Base-by-base conservation (phyloP, 2,113 vertebrate genomes). In the Aythya baeri region DNA sequence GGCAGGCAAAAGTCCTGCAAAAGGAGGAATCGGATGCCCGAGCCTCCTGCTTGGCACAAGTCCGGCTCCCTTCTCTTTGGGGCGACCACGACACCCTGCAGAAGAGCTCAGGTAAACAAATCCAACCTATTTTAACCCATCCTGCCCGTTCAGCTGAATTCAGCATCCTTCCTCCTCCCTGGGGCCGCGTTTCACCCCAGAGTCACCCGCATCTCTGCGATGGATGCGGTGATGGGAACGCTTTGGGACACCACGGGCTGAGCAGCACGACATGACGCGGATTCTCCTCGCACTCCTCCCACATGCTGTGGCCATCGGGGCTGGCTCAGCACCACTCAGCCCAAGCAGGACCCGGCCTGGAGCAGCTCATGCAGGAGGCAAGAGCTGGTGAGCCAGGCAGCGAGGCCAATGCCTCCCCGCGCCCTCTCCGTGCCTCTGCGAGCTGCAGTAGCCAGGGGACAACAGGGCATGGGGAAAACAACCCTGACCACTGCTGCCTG, bases 271-370 rank as follows among this genome's bases (percentile, higher is more conserved):
- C 3, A 17, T 38, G 61, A 80, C 12, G 4, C 32, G 43, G 41
- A 68, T 25, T 26, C 43, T 66, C 63, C 54, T 61, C 43, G 68
- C 1, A 0, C 29, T 91, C 55, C 44, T 68, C 18, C 43, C 61
- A n/a, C 0, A 1, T 18, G 43, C 43, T 0, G 0, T 0, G 0
- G 31, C 38, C 62, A 61, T 74, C 57, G 31, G 61, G 50, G 36
- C 17, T 13, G 85, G 46, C 63, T 71, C 63, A 49, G 84, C 67
- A 17, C 34, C 26, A 13, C 52, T 59, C 0, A 0, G 65, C 52
- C 34, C 76, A 74, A 21, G 70, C 43, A 34, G 52, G 66, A 85
- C 67, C 54, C 4, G 4, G 18, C 66, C 76, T 55, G 49, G 61
- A 71, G 65, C 50, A 57, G 23, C 32, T 21, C 23, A 89, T 5